Base-by-base conservation (phyloP, 2,113 vertebrate species). In the Parus major region DNA sequence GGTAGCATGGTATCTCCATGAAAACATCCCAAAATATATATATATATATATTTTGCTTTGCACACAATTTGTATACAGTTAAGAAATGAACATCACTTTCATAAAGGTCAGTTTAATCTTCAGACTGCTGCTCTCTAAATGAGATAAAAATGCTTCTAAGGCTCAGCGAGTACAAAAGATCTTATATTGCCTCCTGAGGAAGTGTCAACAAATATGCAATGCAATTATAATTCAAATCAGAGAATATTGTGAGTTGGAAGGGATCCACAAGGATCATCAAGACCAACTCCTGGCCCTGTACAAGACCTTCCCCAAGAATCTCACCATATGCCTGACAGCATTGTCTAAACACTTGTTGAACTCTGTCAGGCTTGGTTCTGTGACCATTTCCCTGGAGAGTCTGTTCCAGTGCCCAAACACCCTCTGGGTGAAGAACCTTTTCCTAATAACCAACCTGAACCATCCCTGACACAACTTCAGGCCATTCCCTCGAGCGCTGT, bases 401-500 rank as follows among this genome's bases (percentile, higher is more conserved):
- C 25, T 47, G 21, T 49, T 55, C 11, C 41, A 69, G n/a, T 11
- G n/a, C 47, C 13, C 55, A 35, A 1, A 0, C 8, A 31, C 9
- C 7, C 21, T n/a, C 5, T 42, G 14, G 14, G 11, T 12, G 4
- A 55, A 76, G 8, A 69, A 41, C 1, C 5, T 49, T 76, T 55
- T 55, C 8, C 21, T 31, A 0, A 35, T 15, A 35, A 23, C 8
- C 63, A 61, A 3, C 15, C 4, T 61, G 9, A 61, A 31, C 25
- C 8, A 69, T 5, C 14, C 5, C 21, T 22, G 14, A 22, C 24
- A 18, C 29, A 68, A 3, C 6, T 61, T 24, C 29, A 76, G n/a
- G 11, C 24, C 25, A 35, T 55, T 61, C 21, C 17, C 47, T 55
- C 0, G 0, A 1, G 2, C 41, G 3, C 29, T 82, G 6, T 35